A percentile compares a stretch with the other conserved stretches of the same genome.
Conservation (phyloP, 2,113 vertebrate genomes). For the Percopsis transmontana region DNA sequence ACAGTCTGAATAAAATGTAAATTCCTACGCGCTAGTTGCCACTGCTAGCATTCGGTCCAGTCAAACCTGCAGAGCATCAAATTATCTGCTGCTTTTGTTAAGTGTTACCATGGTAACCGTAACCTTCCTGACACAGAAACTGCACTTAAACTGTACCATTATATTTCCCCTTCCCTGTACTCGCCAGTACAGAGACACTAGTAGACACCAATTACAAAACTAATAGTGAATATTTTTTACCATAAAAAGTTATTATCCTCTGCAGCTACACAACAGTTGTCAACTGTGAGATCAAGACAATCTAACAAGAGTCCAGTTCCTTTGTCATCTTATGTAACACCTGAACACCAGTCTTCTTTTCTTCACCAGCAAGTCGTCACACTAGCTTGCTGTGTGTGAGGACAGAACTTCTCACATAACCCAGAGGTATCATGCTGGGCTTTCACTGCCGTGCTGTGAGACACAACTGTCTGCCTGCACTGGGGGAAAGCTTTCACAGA, state of each 20-base stretch:
- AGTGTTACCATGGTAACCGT: too few relatives aligned
- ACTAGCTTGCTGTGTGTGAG: constrained; percentile 8
- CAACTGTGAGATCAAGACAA: not conserved
- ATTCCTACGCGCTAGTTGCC: not conserved
- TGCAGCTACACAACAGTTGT: too few relatives aligned
- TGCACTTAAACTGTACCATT: too few relatives aligned
- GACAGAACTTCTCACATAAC: constrained; percentile 41
- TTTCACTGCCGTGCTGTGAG: constrained; percentile 11
- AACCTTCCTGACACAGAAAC: too few relatives aligned
- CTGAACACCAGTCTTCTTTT: constrained; percentile 11
- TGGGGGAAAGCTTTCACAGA: constrained; percentile 1
- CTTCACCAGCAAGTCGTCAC: constrained; percentile 10
- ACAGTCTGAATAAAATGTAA: not conserved
- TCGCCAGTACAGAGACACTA: too few relatives aligned
- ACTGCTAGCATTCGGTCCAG: too few relatives aligned
- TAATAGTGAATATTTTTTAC: too few relatives aligned
- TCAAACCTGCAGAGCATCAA: too few relatives aligned
- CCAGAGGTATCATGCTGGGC: constrained; percentile 12
- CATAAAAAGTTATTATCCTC: too few relatives aligned
- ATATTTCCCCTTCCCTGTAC: too few relatives aligned
- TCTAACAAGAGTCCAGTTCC: not conserved
- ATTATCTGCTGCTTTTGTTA: too few relatives aligned
- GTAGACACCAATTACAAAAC: too few relatives aligned
- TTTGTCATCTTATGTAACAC: not conserved
- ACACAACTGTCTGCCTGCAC: not conserved